phyloP scores from a whole-genome alignment of 2,113 vertebrate species.

The Catharus minimus region DNA sequence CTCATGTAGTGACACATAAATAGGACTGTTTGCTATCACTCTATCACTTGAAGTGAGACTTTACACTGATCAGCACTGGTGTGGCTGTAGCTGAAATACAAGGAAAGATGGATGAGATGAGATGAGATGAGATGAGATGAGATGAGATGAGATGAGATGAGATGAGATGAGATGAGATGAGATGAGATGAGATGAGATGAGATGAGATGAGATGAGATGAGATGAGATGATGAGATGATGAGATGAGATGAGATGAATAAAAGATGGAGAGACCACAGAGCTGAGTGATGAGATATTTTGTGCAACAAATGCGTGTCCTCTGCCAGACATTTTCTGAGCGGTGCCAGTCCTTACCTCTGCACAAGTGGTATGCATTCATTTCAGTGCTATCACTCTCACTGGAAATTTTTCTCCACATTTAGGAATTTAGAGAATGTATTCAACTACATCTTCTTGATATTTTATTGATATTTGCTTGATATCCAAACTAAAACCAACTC shows the following conservation, averaged over 20 bases:
- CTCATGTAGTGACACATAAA: accelerated
- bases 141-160: not conserved
- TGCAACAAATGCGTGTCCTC: not conserved
- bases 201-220: not conserved
- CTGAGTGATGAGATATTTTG: not conserved
- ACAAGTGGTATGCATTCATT: not conserved
- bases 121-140: not conserved
- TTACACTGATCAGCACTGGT: not conserved
- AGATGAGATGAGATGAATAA: not conserved
- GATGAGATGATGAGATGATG: not conserved
- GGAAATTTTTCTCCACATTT: not conserved
- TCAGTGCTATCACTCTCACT: not conserved
- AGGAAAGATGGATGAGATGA: not conserved
- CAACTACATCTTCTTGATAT: not conserved
- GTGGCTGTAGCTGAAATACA: not conserved
- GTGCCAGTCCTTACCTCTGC: not conserved
- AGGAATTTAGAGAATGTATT: not conserved
- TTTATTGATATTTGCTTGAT: not conserved
- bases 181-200: not conserved
- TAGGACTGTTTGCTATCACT: not conserved
- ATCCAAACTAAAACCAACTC: not conserved
- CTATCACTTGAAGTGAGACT: not conserved
- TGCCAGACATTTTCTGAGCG: accelerated
- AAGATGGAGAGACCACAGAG: not conserved
- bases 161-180: not conserved